A percentile compares a stretch with the other conserved stretches of the same genome.
Evolutionary conservation across 2,888 invertebrate species (phyloP).

Genomic region (Tanytarsus gracilentus): DNA sequence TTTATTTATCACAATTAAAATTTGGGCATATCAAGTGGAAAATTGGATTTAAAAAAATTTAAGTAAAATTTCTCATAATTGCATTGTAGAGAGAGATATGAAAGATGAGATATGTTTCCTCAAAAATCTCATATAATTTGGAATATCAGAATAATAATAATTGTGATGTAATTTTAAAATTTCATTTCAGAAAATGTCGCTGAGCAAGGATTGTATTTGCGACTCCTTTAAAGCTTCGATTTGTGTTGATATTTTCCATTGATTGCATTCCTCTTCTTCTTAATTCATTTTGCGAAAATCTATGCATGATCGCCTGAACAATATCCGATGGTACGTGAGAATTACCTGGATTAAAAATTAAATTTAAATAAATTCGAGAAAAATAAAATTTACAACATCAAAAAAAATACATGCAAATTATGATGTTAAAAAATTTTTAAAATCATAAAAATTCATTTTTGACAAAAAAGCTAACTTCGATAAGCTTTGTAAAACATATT

Average conservation of each 20-base stretch:
- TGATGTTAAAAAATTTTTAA: neutral
- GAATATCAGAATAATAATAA: no score
- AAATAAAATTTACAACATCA: neutral
- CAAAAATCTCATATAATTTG: no score
- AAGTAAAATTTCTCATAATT: no score
- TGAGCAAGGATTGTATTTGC: conserved; percentile 22
- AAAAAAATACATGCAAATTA: conserved; percentile 20
- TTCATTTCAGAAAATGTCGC: conserved; percentile 20
- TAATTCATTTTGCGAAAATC: conserved; percentile 51
- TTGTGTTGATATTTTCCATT: conserved; percentile 14
- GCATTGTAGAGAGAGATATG: no score
- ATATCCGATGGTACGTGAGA: conserved; percentile 71
- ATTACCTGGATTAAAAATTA: conserved; percentile 39
- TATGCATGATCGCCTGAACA: conserved; percentile 71
- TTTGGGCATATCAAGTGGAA: no score
- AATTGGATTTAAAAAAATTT: no score
- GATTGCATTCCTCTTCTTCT: conserved; percentile 8
- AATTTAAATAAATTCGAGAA: conserved; percentile 8
- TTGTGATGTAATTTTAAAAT: no score
- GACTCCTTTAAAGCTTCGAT: conserved; percentile 18
- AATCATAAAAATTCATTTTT: no score
- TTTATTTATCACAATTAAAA: no score
- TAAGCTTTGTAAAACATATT: no score
- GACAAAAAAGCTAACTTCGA: no score
- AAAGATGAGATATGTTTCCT: no score